These are phyloP conservation scores for Zaprionus capensis DNA, from an alignment of 1,140 invertebrate genomes.

Conservation along the genomic window DNA sequence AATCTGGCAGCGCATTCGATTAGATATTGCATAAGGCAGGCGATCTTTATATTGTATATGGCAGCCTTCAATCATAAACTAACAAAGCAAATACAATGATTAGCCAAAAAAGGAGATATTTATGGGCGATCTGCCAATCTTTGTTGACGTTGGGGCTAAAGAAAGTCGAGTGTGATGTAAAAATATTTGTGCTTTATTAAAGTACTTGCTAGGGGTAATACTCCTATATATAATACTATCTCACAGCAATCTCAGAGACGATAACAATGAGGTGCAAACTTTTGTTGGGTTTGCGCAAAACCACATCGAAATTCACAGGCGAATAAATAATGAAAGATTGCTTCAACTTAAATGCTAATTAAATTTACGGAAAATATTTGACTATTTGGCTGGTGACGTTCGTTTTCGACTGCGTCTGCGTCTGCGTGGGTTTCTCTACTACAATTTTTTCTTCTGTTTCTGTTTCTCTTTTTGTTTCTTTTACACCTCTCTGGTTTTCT, in stretches of 20 bases:
- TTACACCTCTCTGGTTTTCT: background rate
- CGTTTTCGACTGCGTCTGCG: slow-evolving; percentile 21
- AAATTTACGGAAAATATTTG: slow-evolving; percentile 65
- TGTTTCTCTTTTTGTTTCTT: slow-evolving; percentile 12
- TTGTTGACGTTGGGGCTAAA: background rate
- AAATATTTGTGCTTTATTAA: slow-evolving; percentile 49
- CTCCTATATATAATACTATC: slow-evolving; percentile 64
- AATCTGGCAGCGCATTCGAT: slow-evolving; percentile 25
- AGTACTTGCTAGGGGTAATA: slow-evolving; percentile 52
- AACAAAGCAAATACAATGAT: background rate
- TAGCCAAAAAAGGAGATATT: slow-evolving; percentile 7
- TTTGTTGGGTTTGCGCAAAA: slow-evolving; percentile 38
- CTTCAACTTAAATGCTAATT: slow-evolving; percentile 78
- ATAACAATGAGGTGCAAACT: slow-evolving; percentile 48
- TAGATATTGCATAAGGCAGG: slow-evolving; percentile 30
- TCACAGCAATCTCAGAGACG: slow-evolving; percentile 45
- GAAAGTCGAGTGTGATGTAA: background rate
- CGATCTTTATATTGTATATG: slow-evolving; percentile 27
- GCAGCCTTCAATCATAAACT: slow-evolving; percentile 4
- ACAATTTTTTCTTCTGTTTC: slow-evolving; percentile 3
- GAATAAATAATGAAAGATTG: slow-evolving; percentile 56
- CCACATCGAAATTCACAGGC: slow-evolving; percentile 54
- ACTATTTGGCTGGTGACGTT: slow-evolving; percentile 51
- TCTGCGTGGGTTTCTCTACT: slow-evolving; percentile 53
- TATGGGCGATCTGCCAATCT: slow-evolving; percentile 9